Evolutionary conservation across 2,797 vertebrate species (phyloP).

Genomic region (Bufotes viridis): DNA sequence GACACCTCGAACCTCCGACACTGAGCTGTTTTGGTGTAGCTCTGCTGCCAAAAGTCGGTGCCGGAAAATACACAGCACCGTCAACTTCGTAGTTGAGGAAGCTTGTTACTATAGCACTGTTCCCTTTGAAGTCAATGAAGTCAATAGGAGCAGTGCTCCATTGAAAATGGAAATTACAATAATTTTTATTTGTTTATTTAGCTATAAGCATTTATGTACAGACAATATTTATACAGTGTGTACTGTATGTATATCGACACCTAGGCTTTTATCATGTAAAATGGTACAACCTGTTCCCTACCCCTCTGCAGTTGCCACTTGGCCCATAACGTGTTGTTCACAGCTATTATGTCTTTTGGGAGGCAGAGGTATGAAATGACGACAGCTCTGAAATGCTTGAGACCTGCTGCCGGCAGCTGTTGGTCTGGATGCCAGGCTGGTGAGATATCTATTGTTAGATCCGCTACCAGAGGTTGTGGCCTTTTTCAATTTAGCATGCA

Average conservation of each 20-base stretch:
- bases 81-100: no score
- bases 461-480: conserved; percentile 41
- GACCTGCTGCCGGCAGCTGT: conserved; percentile 60
- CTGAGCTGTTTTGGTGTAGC: no score
- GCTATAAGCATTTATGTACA: not conserved
- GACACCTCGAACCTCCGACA: no score
- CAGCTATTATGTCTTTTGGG: conserved; percentile 41
- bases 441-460: conserved; percentile 58
- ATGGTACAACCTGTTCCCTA: conserved; percentile 23
- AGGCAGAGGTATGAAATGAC: conserved; percentile 52
- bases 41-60: no score
- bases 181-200: no score
- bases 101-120: no score
- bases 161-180: not conserved
- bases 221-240: not conserved
- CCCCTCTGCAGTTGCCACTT: conserved; percentile 13
- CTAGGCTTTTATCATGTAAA: not conserved
- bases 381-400: conserved; percentile 45
- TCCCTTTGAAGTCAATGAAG: no score
- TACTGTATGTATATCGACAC: not conserved
- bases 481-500: conserved; percentile 37
- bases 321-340: conserved; percentile 40
- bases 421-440: conserved; percentile 58
- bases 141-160: no score
- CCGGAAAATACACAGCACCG: no score